These are phyloP conservation scores for Apostichopus parvimensis DNA, from an alignment of 35 echinoderm and acorn worm species.

Conservation along the genomic window DNA sequence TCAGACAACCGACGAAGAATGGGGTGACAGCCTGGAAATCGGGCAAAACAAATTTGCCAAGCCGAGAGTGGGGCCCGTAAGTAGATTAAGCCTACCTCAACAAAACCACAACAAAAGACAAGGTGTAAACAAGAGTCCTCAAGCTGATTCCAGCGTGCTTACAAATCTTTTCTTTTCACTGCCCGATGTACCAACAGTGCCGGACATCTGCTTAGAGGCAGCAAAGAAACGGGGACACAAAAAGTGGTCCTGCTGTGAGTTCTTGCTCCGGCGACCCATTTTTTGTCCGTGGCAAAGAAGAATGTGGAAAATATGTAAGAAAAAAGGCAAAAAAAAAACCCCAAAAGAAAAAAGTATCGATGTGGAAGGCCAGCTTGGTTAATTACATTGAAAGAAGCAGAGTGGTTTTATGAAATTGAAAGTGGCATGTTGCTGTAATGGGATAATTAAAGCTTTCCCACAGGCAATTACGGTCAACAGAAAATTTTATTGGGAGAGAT, in stretches of 20 bases:
- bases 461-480: background rate
- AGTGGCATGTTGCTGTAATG: background rate
- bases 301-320: too few species aligned
- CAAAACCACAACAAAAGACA: slow-evolving; percentile 25
- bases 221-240: slow-evolving; percentile 9
- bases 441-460: background rate
- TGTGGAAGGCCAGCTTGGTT: background rate
- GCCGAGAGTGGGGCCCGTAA: slow-evolving; percentile 5
- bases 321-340: too few species aligned
- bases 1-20: slow-evolving; percentile 1
- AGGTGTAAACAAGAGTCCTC: slow-evolving; percentile 40
- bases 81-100: slow-evolving; percentile 22
- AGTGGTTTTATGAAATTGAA: background rate
- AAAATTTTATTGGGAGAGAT: too few species aligned
- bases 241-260: slow-evolving; percentile 6
- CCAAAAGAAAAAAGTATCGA: too few species aligned
- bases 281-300: background rate
- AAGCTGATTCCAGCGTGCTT: slow-evolving; percentile 23
- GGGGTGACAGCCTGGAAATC: slow-evolving; percentile 1
- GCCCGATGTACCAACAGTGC: slow-evolving; percentile 28
- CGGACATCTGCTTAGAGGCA: slow-evolving; percentile 22
- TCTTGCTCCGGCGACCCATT: background rate
- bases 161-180: slow-evolving; percentile 41
- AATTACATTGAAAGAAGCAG: background rate
- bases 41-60: slow-evolving; percentile 32